Evolutionary conservation across 2,113 vertebrate species (phyloP), one percentile per base, ranked within the genome.

Genomic region (Caloenas nicobarica): DNA sequence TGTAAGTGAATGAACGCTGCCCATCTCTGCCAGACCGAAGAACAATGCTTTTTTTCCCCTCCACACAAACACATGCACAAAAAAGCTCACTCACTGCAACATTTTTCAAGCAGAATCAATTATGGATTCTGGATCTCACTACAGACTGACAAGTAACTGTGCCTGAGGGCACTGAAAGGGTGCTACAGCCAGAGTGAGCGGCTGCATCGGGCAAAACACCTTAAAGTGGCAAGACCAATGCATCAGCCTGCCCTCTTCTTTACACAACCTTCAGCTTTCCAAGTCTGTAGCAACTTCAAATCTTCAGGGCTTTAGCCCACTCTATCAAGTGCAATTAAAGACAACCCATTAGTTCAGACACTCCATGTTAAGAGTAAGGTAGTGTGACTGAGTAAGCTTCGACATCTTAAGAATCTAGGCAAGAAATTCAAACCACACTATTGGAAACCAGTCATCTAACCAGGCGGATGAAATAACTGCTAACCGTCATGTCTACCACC

Each of bases 321-420:
- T 15, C 10, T 38, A 31, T 4, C n/a, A 25, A 17, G 11, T 3
- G 24, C 1, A 0, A 28, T 9, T 33, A 65, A 16, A 64, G 42
- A 42, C 0, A 0, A 61, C 4, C n/a, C 24, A 17, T 2, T n/a
- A n/a, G 26, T 9, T 48, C 3, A 4, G 57, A 15, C 22, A 10
- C 54, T 8, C 7, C 2, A 7, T 7, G 7, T 21, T 5, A 21
- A 26, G 12, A 76, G n/a, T 11, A 31, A 46, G 25, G 50, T 60
- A 46, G 42, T 3, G 11, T 3, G 42, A 22, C 40, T 21, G 2
- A 1, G 2, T 25, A 16, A 78, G 16, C 46, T 66, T 13, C 7
- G 44, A 33, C 21, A 61, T 21, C n/a, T 50, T 28, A 22, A 12
- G 17, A 24, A 86, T 13, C 16, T 5, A 36, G 28, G n/a, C 48